phyloP scores from a whole-genome alignment of 2,888 invertebrate genomes.

The Sarcophaga variegata region DNA sequence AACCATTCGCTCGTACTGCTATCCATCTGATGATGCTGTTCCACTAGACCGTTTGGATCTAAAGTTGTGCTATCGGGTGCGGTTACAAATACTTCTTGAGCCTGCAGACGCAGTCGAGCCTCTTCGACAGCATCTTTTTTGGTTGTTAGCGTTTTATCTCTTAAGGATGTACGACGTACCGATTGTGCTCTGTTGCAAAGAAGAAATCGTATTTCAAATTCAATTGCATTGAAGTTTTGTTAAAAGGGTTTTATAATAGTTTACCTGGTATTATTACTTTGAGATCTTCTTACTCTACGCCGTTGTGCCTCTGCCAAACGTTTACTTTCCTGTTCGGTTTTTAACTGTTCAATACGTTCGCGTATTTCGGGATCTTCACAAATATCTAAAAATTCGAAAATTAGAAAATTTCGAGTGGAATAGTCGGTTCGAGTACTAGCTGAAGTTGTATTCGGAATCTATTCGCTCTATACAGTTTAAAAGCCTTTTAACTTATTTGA shows the following conservation, averaged over 20 bases:
- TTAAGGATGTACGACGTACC: conserved; percentile 94
- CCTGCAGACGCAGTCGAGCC: conserved; percentile 88
- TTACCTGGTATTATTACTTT: conserved; percentile 86
- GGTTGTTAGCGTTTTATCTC: conserved; percentile 96
- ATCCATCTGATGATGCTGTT: conserved; percentile 42
- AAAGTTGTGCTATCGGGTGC: conserved; percentile 75
- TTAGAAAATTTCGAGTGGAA: neutral
- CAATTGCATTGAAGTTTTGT: no score
- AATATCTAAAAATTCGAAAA: conserved; percentile 86
- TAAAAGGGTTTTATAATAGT: neutral
- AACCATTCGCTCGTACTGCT: conserved; percentile 60
- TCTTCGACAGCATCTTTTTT: conserved; percentile 97
- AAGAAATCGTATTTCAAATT: neutral
- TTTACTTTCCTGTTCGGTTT: conserved; percentile 93
- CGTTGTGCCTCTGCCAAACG: conserved; percentile 84
- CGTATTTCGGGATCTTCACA: conserved; percentile 98
- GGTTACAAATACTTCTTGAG: conserved; percentile 83
- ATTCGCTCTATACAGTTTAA: no score
- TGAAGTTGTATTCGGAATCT: no score
- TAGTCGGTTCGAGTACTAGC: neutral
- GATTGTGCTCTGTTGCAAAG: conserved; percentile 88
- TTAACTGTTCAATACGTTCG: conserved; percentile 92
- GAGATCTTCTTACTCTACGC: conserved; percentile 87
- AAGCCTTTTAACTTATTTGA: no score
- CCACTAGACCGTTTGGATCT: conserved; percentile 71